A percentile compares a stretch with the other conserved stretches of the same genome.
Conservation (phyloP, 2,888 invertebrate species). For the Dasysyrphus tricinctus region DNA sequence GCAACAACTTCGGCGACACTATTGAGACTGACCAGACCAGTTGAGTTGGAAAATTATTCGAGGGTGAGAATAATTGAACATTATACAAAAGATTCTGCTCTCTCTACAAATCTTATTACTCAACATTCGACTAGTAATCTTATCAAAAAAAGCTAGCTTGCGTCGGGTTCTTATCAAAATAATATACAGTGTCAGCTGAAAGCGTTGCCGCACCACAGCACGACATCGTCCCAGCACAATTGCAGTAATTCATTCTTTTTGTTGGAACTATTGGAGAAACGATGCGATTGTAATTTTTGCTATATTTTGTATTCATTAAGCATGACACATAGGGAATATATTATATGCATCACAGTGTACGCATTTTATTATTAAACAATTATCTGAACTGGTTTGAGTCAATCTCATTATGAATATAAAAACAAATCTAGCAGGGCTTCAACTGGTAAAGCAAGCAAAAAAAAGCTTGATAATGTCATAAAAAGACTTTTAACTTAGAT, state of each 20-base stretch:
- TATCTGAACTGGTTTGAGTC: constrained; percentile 35
- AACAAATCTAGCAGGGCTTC: not conserved
- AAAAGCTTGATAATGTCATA: constrained; percentile 15
- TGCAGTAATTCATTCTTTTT: constrained; percentile 15
- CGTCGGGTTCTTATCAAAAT: constrained; percentile 56
- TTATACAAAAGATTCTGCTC: not conserved
- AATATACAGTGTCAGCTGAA: constrained; percentile 46
- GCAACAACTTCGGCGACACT: constrained; percentile 45
- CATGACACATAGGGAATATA: constrained; percentile 21
- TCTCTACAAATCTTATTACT: constrained; percentile 39
- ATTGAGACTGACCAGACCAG: constrained; percentile 53
- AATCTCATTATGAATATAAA: constrained; percentile 19
- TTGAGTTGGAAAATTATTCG: constrained; percentile 16
- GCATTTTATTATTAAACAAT: constrained; percentile 33
- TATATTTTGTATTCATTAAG: not conserved
- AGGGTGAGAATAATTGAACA: constrained; percentile 25
- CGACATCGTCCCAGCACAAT: not conserved
- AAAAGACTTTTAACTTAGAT: constrained; percentile 10
- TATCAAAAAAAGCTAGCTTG: constrained; percentile 61
- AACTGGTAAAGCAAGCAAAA: not conserved
- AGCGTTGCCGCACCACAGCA: constrained; percentile 26
- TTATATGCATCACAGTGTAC: constrained; percentile 13
- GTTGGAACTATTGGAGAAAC: constrained; percentile 8
- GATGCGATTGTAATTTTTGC: constrained; percentile 6
- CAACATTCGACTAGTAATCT: constrained; percentile 61